These are phyloP conservation scores for Terebella lapidaria DNA, from an alignment of 2,888 invertebrate genomes.

Conservation along the genomic window DNA sequence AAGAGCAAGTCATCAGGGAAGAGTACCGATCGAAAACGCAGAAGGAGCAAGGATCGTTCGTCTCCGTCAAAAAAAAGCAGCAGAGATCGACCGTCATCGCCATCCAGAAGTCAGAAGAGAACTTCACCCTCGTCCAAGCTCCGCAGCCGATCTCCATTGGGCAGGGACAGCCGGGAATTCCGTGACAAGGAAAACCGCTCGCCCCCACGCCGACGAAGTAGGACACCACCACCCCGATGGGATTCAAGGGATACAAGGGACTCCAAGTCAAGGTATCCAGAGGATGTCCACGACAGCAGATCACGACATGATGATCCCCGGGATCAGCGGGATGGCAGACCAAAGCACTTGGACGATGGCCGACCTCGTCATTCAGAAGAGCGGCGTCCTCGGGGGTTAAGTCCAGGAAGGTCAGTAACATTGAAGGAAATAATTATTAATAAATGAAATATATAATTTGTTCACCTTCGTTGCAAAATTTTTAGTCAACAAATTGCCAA, in stretches of 20 bases:
- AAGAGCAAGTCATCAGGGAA: not conserved
- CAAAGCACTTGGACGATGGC: too few species aligned
- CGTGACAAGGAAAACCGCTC: constrained; percentile 1
- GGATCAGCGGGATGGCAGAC: not conserved
- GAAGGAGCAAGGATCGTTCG: not conserved
- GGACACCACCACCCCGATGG: not conserved
- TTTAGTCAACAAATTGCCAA: too few species aligned
- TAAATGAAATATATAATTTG: too few species aligned
- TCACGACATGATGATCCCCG: too few species aligned
- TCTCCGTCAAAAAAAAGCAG: not conserved
- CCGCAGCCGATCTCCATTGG: not conserved
- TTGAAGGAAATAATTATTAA: too few species aligned
- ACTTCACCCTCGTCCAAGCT: not conserved
- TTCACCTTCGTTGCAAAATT: too few species aligned
- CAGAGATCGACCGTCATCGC: not conserved
- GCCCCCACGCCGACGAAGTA: not conserved
- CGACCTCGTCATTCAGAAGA: too few species aligned
- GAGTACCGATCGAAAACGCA: not conserved
- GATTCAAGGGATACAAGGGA: not conserved
- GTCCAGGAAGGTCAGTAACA: too few species aligned
- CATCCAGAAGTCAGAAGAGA: not conserved
- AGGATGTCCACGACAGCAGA: too few species aligned
- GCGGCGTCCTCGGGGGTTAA: too few species aligned
- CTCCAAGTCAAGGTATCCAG: too few species aligned
- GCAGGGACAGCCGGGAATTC: too few species aligned